Conservation (phyloP, 2,888 invertebrate species). For the Lamproptera curius region DNA sequence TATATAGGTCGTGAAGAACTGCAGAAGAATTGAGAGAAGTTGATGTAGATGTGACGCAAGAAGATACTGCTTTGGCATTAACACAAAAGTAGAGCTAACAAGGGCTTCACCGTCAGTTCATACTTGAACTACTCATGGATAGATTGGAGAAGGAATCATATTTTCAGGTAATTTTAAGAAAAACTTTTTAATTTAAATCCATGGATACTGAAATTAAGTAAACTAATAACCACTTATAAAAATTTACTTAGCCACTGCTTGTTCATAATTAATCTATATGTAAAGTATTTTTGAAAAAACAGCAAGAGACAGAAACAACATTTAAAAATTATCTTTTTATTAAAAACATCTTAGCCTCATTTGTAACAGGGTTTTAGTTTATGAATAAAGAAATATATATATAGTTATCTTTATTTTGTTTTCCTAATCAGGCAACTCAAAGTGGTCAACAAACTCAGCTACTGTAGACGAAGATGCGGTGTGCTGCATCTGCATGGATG, state of each 20-base stretch:
- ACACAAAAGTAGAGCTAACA: conserved; percentile 88
- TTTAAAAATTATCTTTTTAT: too few species aligned
- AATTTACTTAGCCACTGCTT: not conserved
- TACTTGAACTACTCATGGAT: conserved; percentile 98
- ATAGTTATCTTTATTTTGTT: too few species aligned
- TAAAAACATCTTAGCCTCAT: too few species aligned
- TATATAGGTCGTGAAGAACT: conserved; percentile 96
- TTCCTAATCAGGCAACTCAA: conserved; percentile 75
- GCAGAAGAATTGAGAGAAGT: conserved; percentile 94
- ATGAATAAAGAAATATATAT: too few species aligned
- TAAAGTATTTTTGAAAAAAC: not conserved
- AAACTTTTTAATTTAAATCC: not conserved
- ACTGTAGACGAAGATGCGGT: conserved; percentile 98
- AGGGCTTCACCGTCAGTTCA: conserved; percentile 86
- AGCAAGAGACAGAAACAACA: too few species aligned
- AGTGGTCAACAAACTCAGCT: conserved; percentile 82
- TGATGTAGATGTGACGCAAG: conserved; percentile 99
- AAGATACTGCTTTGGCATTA: conserved; percentile 94
- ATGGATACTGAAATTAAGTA: too few species aligned
- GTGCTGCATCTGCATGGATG: conserved; percentile 99
- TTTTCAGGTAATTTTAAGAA: conserved; percentile 82
- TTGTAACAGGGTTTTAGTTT: too few species aligned
- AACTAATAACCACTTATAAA: too few species aligned
- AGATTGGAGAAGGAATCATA: conserved; percentile 98
- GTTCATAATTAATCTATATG: too few species aligned